Percentiles rank a stretch among this genome's conserved stretches.
These are phyloP conservation scores for Cotesia vestalis DNA, from an alignment of 1,140 invertebrate genomes.

Conservation along the genomic window DNA sequence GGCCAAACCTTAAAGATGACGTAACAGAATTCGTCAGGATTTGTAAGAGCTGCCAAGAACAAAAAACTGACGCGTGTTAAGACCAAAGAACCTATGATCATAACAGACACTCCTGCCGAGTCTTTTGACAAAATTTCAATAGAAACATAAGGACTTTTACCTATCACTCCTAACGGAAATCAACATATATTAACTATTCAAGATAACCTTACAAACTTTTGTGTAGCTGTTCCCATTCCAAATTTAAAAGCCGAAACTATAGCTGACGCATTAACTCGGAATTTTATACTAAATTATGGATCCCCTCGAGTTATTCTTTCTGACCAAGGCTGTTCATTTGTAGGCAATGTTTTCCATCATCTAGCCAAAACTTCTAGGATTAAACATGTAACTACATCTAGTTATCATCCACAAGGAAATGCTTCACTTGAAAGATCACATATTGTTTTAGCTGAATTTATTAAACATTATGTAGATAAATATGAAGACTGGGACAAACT, in stretches of 20 bases:
- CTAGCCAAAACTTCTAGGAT: no score
- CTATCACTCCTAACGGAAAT: background rate
- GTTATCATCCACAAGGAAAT: no score
- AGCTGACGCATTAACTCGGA: constrained; percentile 38
- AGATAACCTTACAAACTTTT: constrained; percentile 50
- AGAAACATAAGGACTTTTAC: background rate
- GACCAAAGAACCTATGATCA: constrained; percentile 11
- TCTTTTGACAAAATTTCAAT: constrained; percentile 32
- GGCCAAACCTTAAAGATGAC: constrained; percentile 16
- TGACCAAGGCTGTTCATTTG: no score
- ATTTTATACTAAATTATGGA: no score
- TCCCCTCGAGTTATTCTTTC: no score
- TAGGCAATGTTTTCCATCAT: no score
- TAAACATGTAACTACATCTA: no score
- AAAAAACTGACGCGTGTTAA: constrained; percentile 21
- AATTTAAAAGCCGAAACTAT: constrained; percentile 41
- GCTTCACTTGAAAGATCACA: no score
- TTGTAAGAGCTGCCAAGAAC: constrained; percentile 12
- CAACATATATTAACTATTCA: constrained; percentile 41
- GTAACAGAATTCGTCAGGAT: background rate
- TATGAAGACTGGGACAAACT: no score
- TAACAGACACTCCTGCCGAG: constrained; percentile 39
- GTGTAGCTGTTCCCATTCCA: constrained; percentile 34
- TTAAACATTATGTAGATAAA: no score
- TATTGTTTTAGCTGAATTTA: no score